phyloP scores from a whole-genome alignment of 2,888 invertebrate genomes.

The Patella caerulea region DNA sequence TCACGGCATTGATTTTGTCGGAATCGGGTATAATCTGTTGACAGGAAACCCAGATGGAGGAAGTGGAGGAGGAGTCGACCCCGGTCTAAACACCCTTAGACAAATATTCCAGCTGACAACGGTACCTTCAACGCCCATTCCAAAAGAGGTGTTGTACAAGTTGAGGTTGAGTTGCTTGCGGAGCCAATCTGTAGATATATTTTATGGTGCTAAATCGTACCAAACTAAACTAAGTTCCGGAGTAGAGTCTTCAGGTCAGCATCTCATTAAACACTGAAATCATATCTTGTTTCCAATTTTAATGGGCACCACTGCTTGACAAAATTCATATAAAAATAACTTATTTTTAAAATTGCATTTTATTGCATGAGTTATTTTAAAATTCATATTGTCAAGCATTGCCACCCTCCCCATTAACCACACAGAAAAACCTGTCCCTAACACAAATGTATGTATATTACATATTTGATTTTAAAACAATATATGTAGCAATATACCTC shows the following conservation, averaged over 20 bases:
- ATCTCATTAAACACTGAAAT: no score
- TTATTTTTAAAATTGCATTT: no score
- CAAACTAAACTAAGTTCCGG: conserved; percentile 44
- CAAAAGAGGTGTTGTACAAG: conserved; percentile 27
- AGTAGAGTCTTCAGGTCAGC: conserved; percentile 35
- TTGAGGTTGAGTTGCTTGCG: conserved; percentile 41
- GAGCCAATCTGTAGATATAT: conserved; percentile 40
- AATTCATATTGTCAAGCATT: no score
- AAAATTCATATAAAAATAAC: no score
- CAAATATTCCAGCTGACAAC: conserved; percentile 40
- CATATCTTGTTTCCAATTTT: no score
- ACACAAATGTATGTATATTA: no score
- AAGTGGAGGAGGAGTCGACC: conserved; percentile 45
- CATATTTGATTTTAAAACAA: no score
- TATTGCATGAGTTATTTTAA: no score
- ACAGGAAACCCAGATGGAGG: conserved; percentile 53
- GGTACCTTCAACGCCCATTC: conserved; percentile 13
- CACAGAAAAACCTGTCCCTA: no score
- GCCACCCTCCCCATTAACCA: no score
- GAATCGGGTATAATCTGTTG: conserved; percentile 47
- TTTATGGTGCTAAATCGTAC: conserved; percentile 46
- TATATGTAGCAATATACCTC: no score
- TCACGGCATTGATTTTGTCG: conserved; percentile 30
- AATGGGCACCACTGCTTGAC: no score
- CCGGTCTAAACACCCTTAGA: conserved; percentile 41